Evolutionary conservation across 2,888 invertebrate species (phyloP).

Genomic region (Liposcelis brunnea): DNA sequence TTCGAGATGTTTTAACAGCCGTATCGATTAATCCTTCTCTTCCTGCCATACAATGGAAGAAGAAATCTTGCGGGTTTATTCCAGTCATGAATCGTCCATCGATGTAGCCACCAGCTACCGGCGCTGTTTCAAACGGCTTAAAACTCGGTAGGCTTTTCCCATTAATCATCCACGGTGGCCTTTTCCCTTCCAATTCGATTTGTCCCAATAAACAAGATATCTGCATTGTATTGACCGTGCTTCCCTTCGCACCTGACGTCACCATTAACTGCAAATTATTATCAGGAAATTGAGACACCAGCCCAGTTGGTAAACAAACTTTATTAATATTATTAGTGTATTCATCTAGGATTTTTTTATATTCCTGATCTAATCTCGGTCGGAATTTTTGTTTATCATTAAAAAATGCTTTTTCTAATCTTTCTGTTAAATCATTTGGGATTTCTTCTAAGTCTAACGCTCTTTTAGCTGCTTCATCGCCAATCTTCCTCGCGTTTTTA

Average conservation of each 20-base stretch:
- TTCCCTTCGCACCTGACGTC: constrained; percentile 91
- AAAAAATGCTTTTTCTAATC: constrained; percentile 41
- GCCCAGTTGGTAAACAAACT: constrained; percentile 65
- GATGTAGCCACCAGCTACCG: constrained; percentile 90
- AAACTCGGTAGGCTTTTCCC: constrained; percentile 89
- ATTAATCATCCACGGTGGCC: constrained; percentile 88
- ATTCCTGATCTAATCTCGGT: constrained; percentile 63
- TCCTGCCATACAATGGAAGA: constrained; percentile 99
- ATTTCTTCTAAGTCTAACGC: constrained; percentile 50
- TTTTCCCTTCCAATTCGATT: constrained; percentile 94
- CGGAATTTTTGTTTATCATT: constrained; percentile 33
- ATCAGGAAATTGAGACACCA: constrained; percentile 72
- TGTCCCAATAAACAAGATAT: constrained; percentile 96
- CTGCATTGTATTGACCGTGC: constrained; percentile 89
- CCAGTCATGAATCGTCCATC: constrained; percentile 95
- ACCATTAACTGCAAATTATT: constrained; percentile 99
- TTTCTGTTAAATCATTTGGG: constrained; percentile 39
- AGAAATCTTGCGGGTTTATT: constrained; percentile 95
- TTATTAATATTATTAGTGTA: constrained; percentile 83
- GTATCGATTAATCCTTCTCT: constrained; percentile 98
- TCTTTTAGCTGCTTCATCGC: constrained; percentile 43
- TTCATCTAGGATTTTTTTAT: constrained; percentile 60
- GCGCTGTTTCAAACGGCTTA: constrained; percentile 66
- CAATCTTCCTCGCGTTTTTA: constrained; percentile 40
- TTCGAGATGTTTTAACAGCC: constrained; percentile 96